Evolutionary conservation across 1,140 invertebrate genomes (phyloP).

Genomic region (Bombus haemorrhoidalis): DNA sequence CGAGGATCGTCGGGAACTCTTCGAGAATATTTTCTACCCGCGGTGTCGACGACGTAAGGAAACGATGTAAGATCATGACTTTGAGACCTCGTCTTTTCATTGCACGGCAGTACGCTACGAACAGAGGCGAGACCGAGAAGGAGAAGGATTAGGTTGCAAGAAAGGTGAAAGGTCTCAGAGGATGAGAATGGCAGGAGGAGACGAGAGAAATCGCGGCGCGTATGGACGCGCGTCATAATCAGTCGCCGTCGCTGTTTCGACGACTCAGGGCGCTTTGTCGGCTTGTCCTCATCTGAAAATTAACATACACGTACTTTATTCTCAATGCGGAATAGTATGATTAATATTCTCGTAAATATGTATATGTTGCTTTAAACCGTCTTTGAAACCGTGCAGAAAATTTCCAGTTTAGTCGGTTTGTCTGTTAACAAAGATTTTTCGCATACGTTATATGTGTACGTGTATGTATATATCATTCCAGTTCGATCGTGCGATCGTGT

Average conservation of each 20-base stretch:
- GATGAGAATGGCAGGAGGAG: conserved; percentile 72
- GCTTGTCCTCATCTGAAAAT: conserved; percentile 74
- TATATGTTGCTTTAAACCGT: neutral
- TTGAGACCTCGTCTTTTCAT: conserved; percentile 53
- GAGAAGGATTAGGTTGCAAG: conserved; percentile 62
- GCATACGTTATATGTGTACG: neutral
- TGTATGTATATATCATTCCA: neutral
- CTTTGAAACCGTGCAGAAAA: neutral
- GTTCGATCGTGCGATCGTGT: neutral
- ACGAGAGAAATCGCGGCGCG: conserved; percentile 73
- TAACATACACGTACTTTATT: neutral
- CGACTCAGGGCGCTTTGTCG: conserved; percentile 70
- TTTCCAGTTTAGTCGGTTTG: neutral
- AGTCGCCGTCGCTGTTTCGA: conserved; percentile 76
- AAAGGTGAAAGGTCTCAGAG: conserved; percentile 64
- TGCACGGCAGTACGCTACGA: conserved; percentile 57
- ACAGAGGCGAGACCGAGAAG: conserved; percentile 60
- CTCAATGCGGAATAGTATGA: neutral
- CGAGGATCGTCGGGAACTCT: neutral
- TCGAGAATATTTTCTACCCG: conserved; percentile 31
- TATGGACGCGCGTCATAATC: conserved; percentile 79
- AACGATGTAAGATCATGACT: conserved; percentile 41
- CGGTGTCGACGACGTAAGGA: conserved; percentile 23
- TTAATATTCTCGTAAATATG: neutral
- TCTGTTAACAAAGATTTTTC: neutral